Base-by-base conservation (phyloP, 1,140 invertebrate species). In the Pogonomyrmex californicus region DNA sequence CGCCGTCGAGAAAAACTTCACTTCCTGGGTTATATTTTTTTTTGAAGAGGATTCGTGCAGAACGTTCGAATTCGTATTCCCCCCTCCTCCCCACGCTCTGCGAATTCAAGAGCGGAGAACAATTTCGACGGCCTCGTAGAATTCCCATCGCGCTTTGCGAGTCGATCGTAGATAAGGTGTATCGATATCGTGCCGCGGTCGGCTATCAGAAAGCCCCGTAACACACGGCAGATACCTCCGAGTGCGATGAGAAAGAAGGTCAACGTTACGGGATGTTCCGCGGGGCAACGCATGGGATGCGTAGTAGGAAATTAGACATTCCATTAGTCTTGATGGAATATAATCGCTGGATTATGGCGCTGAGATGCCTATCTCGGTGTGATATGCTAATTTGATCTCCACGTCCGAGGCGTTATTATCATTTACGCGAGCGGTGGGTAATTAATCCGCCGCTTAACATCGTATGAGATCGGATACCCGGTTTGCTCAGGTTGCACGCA, bases 341-440 rank as follows among this genome's bases (percentile, higher is more conserved):
- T 81, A 83, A 83, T 83, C 79, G 66, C 41, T 47, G 54, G 54
- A 83, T 71, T n/a, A 47, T 44, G 36, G 36, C 66, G 66, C 36
- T 65, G 62, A 41, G 77, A 79, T 83, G 33, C 10, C 5, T 60
- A 83, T 83, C 65, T 51, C 1, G 9, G 10, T 54, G 2, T n/a
- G 79, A 75, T 73, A 83, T 62, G 79, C 79, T 83, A 60, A 73
- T 49, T 49, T 7, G 41, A 75, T 83, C 49, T 73, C 44, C 54
- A 47, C 79, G 79, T 73, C 30, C 38, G 38, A 58, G 51, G 4
- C 14, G 49, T 58, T 66, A 58, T 38, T 47, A 73, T 73, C 41
- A 47, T 58, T 51, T 36, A 44, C 38, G 77, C 68, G 66, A 23
- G 51, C 49, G 66, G 66, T n/a, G n/a, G 23, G 14, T 75, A 83